phyloP scores from a whole-genome alignment of 1,140 invertebrate genomes.

The Linepithema humile region DNA sequence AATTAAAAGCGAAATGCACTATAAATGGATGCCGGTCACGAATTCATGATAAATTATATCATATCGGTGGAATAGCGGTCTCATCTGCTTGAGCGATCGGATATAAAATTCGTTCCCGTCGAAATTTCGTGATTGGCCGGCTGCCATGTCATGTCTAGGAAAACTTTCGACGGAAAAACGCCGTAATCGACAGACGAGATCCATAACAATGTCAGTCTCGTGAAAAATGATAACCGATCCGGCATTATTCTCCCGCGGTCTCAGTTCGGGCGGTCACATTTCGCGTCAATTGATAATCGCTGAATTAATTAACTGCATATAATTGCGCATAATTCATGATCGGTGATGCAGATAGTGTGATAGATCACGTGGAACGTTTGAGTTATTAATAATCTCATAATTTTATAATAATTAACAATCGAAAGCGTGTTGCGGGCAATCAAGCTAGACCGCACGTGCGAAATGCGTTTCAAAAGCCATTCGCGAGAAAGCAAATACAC shows the following conservation, averaged over 20 bases:
- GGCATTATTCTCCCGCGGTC: neutral
- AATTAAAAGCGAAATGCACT: neutral
- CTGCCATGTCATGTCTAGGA: constrained; percentile 20
- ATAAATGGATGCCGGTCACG: constrained; percentile 12
- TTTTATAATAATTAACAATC: neutral
- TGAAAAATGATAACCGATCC: constrained; percentile 6
- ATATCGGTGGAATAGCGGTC: constrained; percentile 18
- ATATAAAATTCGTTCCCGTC: constrained; percentile 17
- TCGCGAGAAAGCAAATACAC: neutral
- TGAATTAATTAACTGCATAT: constrained; percentile 8
- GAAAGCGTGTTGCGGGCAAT: neutral
- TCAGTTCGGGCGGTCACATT: neutral
- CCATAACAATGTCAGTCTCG: neutral
- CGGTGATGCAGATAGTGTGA: neutral
- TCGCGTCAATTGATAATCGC: constrained; percentile 5
- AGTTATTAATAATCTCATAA: neutral
- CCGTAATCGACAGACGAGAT: neutral
- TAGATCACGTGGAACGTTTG: neutral
- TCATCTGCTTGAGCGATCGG: constrained; percentile 37
- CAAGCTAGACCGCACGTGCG: neutral
- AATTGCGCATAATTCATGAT: neutral
- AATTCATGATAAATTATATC: constrained; percentile 29
- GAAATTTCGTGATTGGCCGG: constrained; percentile 34
- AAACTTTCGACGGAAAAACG: neutral
- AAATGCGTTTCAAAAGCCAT: neutral